Conservation (phyloP, 1,140 invertebrate species). For the Diuraphis noxia region DNA sequence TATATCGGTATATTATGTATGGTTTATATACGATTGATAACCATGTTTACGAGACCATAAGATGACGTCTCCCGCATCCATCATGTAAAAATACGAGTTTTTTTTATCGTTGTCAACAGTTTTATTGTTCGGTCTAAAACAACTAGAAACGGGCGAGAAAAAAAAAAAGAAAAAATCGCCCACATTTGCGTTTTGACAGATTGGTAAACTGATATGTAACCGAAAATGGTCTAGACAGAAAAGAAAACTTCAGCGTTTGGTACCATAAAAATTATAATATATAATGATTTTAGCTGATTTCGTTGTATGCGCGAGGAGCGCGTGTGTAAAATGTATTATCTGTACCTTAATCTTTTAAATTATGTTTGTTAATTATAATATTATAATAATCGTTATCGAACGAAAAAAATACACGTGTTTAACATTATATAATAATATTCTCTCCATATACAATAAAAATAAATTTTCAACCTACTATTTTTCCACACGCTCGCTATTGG, state of each 20-base stretch:
- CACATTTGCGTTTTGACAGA: constrained; percentile 42
- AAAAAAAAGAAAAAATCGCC: constrained; percentile 1
- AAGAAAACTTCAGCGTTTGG: neutral
- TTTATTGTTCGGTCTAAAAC: constrained; percentile 26
- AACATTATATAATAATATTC: constrained; percentile 12
- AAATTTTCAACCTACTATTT: neutral
- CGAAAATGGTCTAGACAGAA: constrained; percentile 25
- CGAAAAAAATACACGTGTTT: neutral
- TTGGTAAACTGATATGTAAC: constrained; percentile 43
- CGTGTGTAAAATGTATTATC: neutral
- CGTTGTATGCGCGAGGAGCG: neutral
- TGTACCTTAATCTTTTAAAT: neutral
- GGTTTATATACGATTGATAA: constrained; percentile 3
- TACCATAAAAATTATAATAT: neutral
- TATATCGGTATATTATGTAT: neutral
- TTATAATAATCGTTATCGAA: neutral
- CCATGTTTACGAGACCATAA: neutral
- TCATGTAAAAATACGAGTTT: constrained; percentile 14
- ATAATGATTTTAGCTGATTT: constrained; percentile 4
- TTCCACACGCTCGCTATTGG: neutral
- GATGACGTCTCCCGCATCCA: neutral
- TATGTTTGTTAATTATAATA: neutral
- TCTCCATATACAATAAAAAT: neutral
- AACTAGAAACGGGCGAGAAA: neutral
- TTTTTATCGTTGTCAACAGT: constrained; percentile 47